Evolutionary conservation across 1,140 invertebrate genomes (phyloP), one percentile per base, ranked within the genome.

Genomic region (Diabrotica undecimpunctata): DNA sequence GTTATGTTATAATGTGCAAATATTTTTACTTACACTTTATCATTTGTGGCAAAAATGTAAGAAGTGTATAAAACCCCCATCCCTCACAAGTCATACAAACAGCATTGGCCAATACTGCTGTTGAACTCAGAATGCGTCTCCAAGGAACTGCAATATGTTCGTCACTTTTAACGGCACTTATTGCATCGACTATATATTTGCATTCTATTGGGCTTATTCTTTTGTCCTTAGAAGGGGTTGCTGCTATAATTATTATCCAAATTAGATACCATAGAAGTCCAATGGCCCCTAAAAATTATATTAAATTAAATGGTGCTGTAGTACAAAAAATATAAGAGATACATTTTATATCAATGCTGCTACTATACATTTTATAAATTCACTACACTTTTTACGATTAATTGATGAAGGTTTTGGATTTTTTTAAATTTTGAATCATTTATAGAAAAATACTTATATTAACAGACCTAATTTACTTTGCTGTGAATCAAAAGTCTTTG

Each of bases 61-160:
- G 81, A 54, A 97, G 83, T 5, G 91, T 95, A 81, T 94, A 96
- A 73, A 92, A 94, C 0, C 93, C 94, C 94, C 94, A 97, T 74
- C 91, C 93, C 72, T 95, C 90, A 0, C 90, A 87, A 75, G 91
- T 90, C 72, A 96, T 91, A 0, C 85, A 86, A 0, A 93, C 75
- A 54, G 92, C 84, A 7, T 95, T 79, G 0, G 92, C 88, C 88
- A 89, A 93, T 65, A 96, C 87, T 0, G 94, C 89, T 6, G 86
- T 60, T 2, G 90, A 92, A 0, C 83, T 88, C 0, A 90, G 79
- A 14, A 96, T 91, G 5, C 83, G 78, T 51, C 78, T 80, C 92
- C 91, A 95, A 2, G 93, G 93, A 78, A 66, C 11, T n/a, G 25
- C 8, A 60, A 9, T 9, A n/a, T 50, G 25, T 12, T 10, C 10